phyloP scores from a whole-genome alignment of 2,888 invertebrate species.

The Digitonthophagus gazella region DNA sequence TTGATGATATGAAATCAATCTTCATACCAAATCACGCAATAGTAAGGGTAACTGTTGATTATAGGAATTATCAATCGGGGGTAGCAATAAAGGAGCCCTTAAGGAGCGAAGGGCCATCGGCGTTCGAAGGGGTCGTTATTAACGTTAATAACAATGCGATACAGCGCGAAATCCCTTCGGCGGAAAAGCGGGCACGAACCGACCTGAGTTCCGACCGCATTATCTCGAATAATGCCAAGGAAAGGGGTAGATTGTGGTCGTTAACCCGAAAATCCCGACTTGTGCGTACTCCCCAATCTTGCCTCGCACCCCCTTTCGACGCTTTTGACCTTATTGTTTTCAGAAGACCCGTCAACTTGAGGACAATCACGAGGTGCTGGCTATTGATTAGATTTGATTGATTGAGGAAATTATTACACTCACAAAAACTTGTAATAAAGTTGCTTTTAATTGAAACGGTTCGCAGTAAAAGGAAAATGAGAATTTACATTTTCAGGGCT shows the following conservation, averaged over 20 bases:
- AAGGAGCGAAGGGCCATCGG: not conserved
- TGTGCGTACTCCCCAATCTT: not conserved
- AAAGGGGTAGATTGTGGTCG: not conserved
- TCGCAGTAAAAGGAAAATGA: not conserved
- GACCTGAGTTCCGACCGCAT: slow-evolving; percentile 10
- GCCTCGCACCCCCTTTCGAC: not conserved
- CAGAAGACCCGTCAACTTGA: too few species aligned
- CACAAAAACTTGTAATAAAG: too few species aligned
- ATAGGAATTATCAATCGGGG: not conserved
- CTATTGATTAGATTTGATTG: too few species aligned
- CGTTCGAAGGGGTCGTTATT: not conserved
- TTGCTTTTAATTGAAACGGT: not conserved
- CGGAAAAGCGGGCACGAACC: not conserved
- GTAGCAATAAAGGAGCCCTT: not conserved
- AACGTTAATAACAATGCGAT: not conserved
- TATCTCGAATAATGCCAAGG: slow-evolving; percentile 13
- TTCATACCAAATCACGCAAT: not conserved
- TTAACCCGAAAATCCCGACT: not conserved
- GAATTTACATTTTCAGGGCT: not conserved
- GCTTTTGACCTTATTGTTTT: not conserved
- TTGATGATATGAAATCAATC: not conserved
- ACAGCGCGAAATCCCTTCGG: not conserved
- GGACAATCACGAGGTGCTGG: too few species aligned
- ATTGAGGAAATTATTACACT: not conserved
- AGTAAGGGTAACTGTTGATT: not conserved